Evolutionary conservation across 2,888 invertebrate genomes (phyloP).

Genomic region (Tetanocera ferruginea): DNA sequence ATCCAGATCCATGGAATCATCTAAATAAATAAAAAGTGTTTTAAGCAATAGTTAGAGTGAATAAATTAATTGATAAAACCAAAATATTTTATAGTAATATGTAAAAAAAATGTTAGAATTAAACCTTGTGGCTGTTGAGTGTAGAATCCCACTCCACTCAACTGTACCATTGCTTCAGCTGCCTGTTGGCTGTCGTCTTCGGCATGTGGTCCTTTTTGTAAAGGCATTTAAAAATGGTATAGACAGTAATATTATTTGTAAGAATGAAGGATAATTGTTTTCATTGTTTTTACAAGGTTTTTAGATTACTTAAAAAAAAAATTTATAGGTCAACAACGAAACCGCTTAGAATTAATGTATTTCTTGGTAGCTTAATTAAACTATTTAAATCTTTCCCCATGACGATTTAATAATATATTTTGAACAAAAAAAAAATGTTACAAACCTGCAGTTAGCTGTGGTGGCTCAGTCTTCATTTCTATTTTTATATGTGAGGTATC

Average conservation of each 20-base stretch:
- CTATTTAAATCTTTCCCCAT: too few species aligned
- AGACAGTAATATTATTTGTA: background rate
- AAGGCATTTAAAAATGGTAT: slow-evolving; percentile 32
- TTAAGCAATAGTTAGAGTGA: background rate
- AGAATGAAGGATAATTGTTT: background rate
- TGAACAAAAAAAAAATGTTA: background rate
- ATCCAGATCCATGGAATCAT: slow-evolving; percentile 83
- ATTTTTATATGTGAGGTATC: slow-evolving; percentile 62
- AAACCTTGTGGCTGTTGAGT: slow-evolving; percentile 70
- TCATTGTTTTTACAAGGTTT: background rate
- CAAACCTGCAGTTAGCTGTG: slow-evolving; percentile 59
- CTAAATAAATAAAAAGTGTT: slow-evolving; percentile 60
- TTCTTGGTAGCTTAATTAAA: too few species aligned
- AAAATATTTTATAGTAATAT: background rate
- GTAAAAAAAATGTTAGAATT: slow-evolving; percentile 29
- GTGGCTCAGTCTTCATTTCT: slow-evolving; percentile 60
- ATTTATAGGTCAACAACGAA: too few species aligned
- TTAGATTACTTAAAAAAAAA: too few species aligned
- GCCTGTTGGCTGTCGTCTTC: slow-evolving; percentile 80
- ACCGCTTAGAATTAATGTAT: too few species aligned
- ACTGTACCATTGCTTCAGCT: slow-evolving; percentile 83
- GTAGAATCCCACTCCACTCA: slow-evolving; percentile 78
- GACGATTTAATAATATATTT: background rate
- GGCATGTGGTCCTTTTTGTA: slow-evolving; percentile 65
- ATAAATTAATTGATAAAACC: slow-evolving; percentile 1